Evolutionary conservation across 2,113 vertebrate genomes (phyloP), one percentile per base, ranked within the genome.

Genomic region (Promerops cafer): DNA sequence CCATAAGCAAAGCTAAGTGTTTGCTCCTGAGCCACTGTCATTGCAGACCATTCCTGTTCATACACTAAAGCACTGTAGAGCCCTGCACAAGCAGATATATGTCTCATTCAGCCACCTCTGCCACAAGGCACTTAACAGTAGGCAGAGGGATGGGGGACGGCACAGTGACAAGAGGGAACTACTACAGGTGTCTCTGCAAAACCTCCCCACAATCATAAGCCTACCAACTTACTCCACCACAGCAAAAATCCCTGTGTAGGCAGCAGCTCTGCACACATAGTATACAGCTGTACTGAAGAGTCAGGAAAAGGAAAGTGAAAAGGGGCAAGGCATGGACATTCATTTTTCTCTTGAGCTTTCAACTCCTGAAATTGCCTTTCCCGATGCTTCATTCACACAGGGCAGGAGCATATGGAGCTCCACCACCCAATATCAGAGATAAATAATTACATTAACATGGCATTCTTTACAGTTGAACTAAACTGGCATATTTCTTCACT

Each of bases 51-150:
- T 30, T 68, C 23, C 83, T 80, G 16, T 35, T 60, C 16, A 24
- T 8, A 42, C 2, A 1, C 22, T 52, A 40, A 75, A 66, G 49
- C 4, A 23, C 79, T 50, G n/a, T 0, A 79, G n/a, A 44, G 44
- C 49, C 53, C 66, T 0, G 1, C 13, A 4, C 4, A 56, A 13
- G 40, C 59, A 19, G 49, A 60, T 11, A 1, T 6, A 14, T 0
- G 6, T 19, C n/a, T 74, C 40, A 20, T 35, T 89, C 68, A 57
- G 54, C 56, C 59, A 35, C 30, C n/a, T 40, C 68, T 49, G 54
- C 27, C 57, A 24, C 61, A 35, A 28, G 45, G n/a, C 5, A 14
- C 52, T 40, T 22, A 30, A 23, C 0, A 30, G 35, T 0, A 69
- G 40, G 57, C 17, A 72, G 37, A 44, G n/a, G 53, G 49, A n/a